These are phyloP conservation scores for Sympetrum striolatum DNA, from an alignment of 2,888 invertebrate genomes.

Conservation along the genomic window DNA sequence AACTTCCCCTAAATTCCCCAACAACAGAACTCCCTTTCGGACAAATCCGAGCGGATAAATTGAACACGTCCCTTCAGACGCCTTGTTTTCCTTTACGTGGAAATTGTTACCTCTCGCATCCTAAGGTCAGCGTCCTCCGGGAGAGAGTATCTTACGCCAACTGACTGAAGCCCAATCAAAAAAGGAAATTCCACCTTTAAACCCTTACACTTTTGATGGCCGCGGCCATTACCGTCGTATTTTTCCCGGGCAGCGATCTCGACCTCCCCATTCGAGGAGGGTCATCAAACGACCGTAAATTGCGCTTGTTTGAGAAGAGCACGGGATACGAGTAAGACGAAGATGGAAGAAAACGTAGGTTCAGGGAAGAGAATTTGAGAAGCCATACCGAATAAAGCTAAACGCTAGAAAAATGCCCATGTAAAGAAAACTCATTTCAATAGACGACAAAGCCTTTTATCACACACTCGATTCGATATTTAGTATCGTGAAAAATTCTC, in stretches of 20 bases:
- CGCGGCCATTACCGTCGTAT: neutral
- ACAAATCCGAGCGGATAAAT: neutral
- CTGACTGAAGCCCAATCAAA: too few species aligned
- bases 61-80: neutral
- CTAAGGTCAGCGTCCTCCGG: neutral
- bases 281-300: constrained; percentile 34
- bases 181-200: neutral
- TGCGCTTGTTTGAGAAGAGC: neutral
- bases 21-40: neutral
- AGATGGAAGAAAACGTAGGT: neutral
- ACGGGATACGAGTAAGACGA: neutral
- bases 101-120: neutral
- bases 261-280: neutral
- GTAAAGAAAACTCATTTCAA: too few species aligned
- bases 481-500: too few species aligned
- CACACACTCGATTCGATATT: too few species aligned
- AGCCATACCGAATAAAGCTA: neutral
- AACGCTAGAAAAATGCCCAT: too few species aligned
- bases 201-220: neutral
- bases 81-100: neutral
- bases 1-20: too few species aligned
- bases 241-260: neutral
- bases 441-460: too few species aligned
- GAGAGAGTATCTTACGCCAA: neutral
- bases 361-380: neutral